Base-by-base conservation (phyloP, 2,888 invertebrate species). In the Troides helena region DNA sequence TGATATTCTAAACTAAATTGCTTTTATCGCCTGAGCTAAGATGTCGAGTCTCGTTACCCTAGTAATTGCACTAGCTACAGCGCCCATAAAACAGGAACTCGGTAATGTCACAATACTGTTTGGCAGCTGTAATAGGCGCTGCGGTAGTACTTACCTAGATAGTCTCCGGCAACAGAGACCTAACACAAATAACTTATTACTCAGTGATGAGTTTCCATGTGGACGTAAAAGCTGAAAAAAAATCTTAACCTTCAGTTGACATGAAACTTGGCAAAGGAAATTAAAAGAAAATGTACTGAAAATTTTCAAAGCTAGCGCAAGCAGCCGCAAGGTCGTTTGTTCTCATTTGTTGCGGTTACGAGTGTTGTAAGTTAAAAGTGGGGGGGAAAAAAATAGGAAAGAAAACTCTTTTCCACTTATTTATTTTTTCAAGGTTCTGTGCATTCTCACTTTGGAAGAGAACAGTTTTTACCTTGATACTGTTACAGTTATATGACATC, bases 201-300 rank as follows among this genome's bases (percentile, higher is more conserved):
- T 39, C 39, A 1, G 39, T 10, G 39, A 39, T 39, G 39, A 39
- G 39, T 7, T 10, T 39, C 39, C 10, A 17, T n/a, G 17, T 14
- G 14, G 53, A 6, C 17, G 53, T n/a, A 53, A 53, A 2, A 18
- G 10, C n/a, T 53, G n/a, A 17, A 53, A 53, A 10, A 53, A 39
- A 39, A 39, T n/a, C 53, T 39, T 46, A 25, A 58, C 65, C n/a
- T 43, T 25, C 50, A 60, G 57, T 36, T 58, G 43, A 8, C 36
- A 46, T 23, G 12, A n/a, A n/a, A 43, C 21, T 59, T 65, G 59
- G 23, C 58, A 39, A 57, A 58, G 21, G 58, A 46, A 65, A 43
- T 65, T 59, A 23, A 46, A 59, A 67, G 6, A 66, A 53, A 67
- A 67, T 53, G 61, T 60, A 10, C 39, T 50, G 60, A 66, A 59